Evolutionary conservation across 2,888 invertebrate genomes (phyloP), one percentile per base, ranked within the genome.

Genomic region (Andrena trimmerana): DNA sequence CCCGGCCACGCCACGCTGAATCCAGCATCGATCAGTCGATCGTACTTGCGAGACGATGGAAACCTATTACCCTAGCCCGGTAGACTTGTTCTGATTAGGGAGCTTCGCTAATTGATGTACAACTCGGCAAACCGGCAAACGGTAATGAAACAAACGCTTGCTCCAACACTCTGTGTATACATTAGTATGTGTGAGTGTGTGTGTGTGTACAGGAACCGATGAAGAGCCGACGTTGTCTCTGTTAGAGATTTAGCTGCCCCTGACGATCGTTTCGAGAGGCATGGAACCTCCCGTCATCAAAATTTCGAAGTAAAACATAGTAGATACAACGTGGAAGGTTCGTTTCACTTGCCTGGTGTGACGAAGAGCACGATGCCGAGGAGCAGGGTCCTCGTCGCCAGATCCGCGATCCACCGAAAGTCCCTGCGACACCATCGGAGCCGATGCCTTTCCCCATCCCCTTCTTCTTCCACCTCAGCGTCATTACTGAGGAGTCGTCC

Each of bases 351-450:
- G 93, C 94, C 94, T 90, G 94, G 94, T 75, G 93, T 92, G 88
- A 93, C 91, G 90, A 94, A 91, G 76, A 94, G 92, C 78, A 92
- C 91, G 88, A 94, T 90, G 54, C 93, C 92, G 88, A 94, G 91
- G 83, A 94, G 90, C 74, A 94, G 84, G 79, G 92, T 90, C 85
- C 91, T 92, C 85, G 92, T 90, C 79, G 91, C 91, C 91, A 93
- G 92, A 86, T 93, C 92, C 88, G 90, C 90, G 90, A 92, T 89
- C 84, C 93, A 91, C 84, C 92, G 90, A 74, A 92, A 89, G 85
- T 91, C 90, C 88, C 90, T 91, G 90, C 90, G 90, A 87, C 90
- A 91, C 88, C 90, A 87, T 81, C 90, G 89, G 70, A 90, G 86
- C 72, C 90, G 90, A 85, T 90, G 88, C 86, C 92, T 90, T 84